A percentile compares a stretch with the other conserved stretches of the same genome.
phyloP scores from a whole-genome alignment of 2,888 invertebrate genomes.

The Pheosia tremula region DNA sequence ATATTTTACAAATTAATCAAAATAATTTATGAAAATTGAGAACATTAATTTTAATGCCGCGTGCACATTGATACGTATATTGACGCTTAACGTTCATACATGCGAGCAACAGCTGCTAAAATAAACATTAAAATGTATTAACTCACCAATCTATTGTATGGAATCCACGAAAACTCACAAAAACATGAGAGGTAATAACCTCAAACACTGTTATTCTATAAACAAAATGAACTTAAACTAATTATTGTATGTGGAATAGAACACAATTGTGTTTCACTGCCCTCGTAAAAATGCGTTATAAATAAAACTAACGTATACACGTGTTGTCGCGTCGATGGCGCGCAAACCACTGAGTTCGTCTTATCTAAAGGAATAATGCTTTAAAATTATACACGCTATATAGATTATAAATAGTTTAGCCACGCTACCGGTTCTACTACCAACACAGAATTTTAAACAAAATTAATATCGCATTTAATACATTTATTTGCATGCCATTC shows the following conservation, averaged over 20 bases:
- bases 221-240: neutral
- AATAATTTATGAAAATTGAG: too few species aligned
- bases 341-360: conserved; percentile 22
- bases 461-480: neutral
- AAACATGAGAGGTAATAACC: conserved; percentile 13
- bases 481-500: neutral
- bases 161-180: neutral
- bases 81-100: neutral
- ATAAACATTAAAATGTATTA: neutral
- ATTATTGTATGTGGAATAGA: neutral
- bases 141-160: neutral
- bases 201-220: conserved; percentile 19
- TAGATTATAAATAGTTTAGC: conserved; percentile 29
- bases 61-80: neutral
- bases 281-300: conserved; percentile 4
- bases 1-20: too few species aligned
- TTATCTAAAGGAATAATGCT: conserved; percentile 20
- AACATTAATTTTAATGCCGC: neutral
- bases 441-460: conserved; percentile 1
- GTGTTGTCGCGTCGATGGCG: conserved; percentile 17
- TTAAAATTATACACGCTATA: conserved; percentile 31
- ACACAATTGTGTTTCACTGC: conserved; percentile 6
- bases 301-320: conserved; percentile 14
- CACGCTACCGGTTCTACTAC: conserved; percentile 17
- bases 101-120: neutral